These are phyloP conservation scores for Pteromalus puparum DNA, from an alignment of 1,140 invertebrate genomes.

Conservation along the genomic window DNA sequence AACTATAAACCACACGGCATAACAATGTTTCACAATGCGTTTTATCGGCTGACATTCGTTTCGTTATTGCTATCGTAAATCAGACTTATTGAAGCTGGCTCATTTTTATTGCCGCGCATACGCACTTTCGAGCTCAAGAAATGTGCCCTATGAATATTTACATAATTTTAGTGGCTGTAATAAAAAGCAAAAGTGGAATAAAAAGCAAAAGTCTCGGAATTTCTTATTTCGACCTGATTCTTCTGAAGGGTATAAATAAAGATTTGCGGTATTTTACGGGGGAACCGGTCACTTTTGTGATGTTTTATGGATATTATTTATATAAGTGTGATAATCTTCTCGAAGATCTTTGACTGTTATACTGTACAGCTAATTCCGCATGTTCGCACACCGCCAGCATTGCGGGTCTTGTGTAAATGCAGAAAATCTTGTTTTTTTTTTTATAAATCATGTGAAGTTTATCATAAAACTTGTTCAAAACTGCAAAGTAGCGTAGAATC, in stretches of 20 bases:
- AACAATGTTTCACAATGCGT: conserved; percentile 1
- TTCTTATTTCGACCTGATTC: background rate
- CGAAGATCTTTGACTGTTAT: background rate
- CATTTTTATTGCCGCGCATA: background rate
- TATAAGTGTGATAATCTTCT: background rate
- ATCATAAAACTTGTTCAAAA: too few relatives aligned
- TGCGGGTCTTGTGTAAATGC: too few relatives aligned
- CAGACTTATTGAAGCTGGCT: background rate
- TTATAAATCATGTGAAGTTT: too few relatives aligned
- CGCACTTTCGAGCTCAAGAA: background rate
- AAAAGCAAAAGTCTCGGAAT: background rate
- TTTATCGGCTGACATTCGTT: background rate
- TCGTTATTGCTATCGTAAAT: conserved; percentile 1
- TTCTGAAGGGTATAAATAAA: background rate
- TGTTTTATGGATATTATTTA: too few relatives aligned
- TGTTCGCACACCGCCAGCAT: too few relatives aligned
- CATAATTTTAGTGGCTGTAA: background rate
- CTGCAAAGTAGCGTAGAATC: too few relatives aligned
- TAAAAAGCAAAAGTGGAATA: too few relatives aligned
- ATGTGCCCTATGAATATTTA: background rate
- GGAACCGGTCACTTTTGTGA: too few relatives aligned
- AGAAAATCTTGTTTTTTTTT: too few relatives aligned
- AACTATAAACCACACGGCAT: background rate
- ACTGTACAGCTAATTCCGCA: too few relatives aligned
- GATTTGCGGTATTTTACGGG: background rate